Evolutionary conservation across 2,888 invertebrate genomes (phyloP), one percentile per base, ranked within the genome.

Genomic region (Apodemia mormo): DNA sequence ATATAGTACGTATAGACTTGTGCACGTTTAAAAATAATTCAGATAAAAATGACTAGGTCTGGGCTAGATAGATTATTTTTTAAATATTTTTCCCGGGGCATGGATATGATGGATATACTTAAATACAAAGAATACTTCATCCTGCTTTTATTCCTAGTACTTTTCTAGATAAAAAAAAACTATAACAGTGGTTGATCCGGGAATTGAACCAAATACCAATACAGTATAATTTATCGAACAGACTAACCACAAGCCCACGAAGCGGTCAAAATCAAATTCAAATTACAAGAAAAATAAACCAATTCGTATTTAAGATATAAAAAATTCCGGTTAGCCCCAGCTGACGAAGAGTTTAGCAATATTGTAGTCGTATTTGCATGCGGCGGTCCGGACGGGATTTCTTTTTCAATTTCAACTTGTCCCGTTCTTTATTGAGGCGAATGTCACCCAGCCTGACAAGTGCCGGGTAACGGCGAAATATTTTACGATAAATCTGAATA

Each of bases 361-460:
- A 87, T 85, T 80, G 83, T 85, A 81, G 80, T 43, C 52, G 54
- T 76, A 87, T 90, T 89, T 89, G 87, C 90, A 87, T 89, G 82
- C 78, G 79, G 73, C 74, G 61, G 61, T 65, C 52, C 40, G 79
- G 73, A 71, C 76, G 73, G 76, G 84, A 87, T 90, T 91, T 87
- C 90, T 89, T 91, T 90, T 90, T 87, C 89, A 90, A 90, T 91
- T 90, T 87, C 82, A 85, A 86, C 83, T 90, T 89, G 86, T 89
- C 85, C 86, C 76, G 71, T 77, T 82, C 82, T 88, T 89, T 90
- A 89, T 89, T 88, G 87, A 82, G 80, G 76, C 77, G 77, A 80
- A 84, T 85, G 86, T 84, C 87, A 85, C 82, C 81, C 78, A 81
- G 80, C 76, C 75, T 81, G 83, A 84, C 83, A 81, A 80, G 71